These are phyloP conservation scores for Ciconia nigra DNA, from an alignment of 2,797 vertebrate genomes.

Conservation along the genomic window DNA sequence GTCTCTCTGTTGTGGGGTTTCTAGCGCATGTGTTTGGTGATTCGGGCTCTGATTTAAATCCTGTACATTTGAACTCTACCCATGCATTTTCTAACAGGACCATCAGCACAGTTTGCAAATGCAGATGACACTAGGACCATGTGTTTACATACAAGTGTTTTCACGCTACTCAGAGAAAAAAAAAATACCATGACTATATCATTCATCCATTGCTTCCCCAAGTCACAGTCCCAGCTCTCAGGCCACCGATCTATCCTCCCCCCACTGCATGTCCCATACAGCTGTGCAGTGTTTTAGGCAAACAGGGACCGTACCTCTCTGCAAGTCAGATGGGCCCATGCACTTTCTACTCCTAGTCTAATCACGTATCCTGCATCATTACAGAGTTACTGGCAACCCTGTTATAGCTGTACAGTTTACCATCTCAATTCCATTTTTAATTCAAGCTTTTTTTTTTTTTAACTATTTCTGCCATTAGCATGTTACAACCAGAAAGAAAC, in stretches of 20 bases:
- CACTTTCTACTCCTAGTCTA: neutral
- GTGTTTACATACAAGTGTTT: neutral
- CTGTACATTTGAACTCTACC: neutral
- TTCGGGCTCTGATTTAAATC: neutral
- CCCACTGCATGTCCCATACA: neutral
- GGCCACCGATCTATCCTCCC: neutral
- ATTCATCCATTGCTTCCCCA: neutral
- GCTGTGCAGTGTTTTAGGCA: neutral
- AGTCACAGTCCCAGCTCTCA: neutral
- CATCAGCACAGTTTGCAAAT: neutral
- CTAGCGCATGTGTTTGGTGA: neutral
- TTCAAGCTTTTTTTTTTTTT: neutral
- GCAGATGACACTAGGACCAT: neutral
- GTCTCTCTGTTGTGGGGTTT: neutral
- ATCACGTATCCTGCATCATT: neutral
- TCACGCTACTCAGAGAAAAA: neutral
- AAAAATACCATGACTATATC: neutral
- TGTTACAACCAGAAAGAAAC: neutral
- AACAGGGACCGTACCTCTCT: neutral
- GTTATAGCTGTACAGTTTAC: neutral
- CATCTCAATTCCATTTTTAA: neutral
- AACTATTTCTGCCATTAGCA: neutral
- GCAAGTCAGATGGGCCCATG: neutral
- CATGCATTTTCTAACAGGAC: neutral
- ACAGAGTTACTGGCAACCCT: neutral